Evolutionary conservation across 2,888 invertebrate genomes (phyloP).

Genomic region (Entomobrya multifasciata): DNA sequence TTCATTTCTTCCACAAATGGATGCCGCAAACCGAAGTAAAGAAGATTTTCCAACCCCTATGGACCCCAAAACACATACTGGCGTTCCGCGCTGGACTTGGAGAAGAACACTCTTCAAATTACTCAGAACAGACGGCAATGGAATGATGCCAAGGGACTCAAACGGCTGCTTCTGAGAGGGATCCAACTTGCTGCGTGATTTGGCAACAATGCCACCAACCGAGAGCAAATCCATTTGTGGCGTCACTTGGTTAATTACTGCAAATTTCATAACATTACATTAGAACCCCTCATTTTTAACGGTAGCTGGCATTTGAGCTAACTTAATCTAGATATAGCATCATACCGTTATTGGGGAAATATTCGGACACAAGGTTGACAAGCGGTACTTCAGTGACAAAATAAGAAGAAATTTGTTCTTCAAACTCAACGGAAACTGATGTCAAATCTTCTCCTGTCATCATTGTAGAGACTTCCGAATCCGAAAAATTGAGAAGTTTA

Average conservation of each 20-base stretch:
- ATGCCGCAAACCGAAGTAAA: slow-evolving; percentile 91
- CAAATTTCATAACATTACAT: slow-evolving; percentile 13
- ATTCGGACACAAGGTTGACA: slow-evolving; percentile 42
- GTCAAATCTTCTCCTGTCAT: background rate
- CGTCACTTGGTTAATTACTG: slow-evolving; percentile 51
- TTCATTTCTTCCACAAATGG: slow-evolving; percentile 80
- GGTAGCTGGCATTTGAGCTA: no score
- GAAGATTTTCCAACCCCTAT: slow-evolving; percentile 98
- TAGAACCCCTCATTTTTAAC: no score
- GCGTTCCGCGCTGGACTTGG: slow-evolving; percentile 52
- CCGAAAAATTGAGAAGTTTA: slow-evolving; percentile 55
- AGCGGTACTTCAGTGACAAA: background rate
- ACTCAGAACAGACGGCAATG: slow-evolving; percentile 63
- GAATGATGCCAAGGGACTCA: slow-evolving; percentile 46
- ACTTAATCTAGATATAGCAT: background rate
- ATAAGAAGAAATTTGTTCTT: background rate
- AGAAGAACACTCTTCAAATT: slow-evolving; percentile 64
- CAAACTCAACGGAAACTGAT: slow-evolving; percentile 12
- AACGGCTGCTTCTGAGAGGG: slow-evolving; percentile 41
- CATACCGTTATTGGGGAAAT: slow-evolving; percentile 48
- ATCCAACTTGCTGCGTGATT: slow-evolving; percentile 45
- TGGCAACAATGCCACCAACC: slow-evolving; percentile 68
- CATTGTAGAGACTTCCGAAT: slow-evolving; percentile 12
- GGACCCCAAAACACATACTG: slow-evolving; percentile 89
- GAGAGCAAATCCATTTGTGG: slow-evolving; percentile 54